Base-by-base conservation (phyloP, 2,113 vertebrate species). In the Pholis gunnellus region DNA sequence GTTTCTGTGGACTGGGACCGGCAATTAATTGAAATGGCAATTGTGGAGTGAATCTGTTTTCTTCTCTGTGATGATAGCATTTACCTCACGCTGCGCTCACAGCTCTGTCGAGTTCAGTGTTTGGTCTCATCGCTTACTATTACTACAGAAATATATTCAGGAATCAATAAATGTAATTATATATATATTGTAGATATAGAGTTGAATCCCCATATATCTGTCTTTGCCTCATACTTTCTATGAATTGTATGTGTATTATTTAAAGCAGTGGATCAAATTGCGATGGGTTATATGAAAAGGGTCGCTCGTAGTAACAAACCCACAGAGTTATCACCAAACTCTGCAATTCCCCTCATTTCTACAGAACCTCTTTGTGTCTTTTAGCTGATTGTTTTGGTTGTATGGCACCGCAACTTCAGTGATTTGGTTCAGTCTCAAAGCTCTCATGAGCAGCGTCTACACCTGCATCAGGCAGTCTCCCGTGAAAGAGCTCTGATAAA, bases 21-120 rank as follows among this genome's bases (percentile, higher is more conserved):
- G 79, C 81, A 90, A 89, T 92, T 90, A 90, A 90, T 75, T 87
- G 75, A 87, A 82, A 6, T 34, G 34, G 34, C 79, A 82, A 78
- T 79, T 81, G 38, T 50, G 74, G 29, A 29, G 68, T 69, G 79
- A 91, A 86, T 79, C 20, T 52, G 63, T 63, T 75, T 65, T 31
- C 72, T 78, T 4, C n/a, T 31, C 40, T 31, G 60, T 59, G 34
- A 74, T 72, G 64, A 60, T 65, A 34, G 48, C n/a, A 0, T 77
- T 83, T 66, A 20, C 0, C 34, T 70, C 56, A 71, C 50, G 2
- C 46, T 63, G 36, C 65, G 54, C 44, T 69, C 54, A 8, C 29
- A 56, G 65, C 57, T 72, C 42, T 22, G 36, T 72, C 69, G 54
- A 65, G 2, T 29, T 15, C 9, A 54, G 29, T 22, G 72, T 34